Evolutionary conservation across 2,888 invertebrate genomes (phyloP).

Genomic region (Ophioninae sp.): DNA sequence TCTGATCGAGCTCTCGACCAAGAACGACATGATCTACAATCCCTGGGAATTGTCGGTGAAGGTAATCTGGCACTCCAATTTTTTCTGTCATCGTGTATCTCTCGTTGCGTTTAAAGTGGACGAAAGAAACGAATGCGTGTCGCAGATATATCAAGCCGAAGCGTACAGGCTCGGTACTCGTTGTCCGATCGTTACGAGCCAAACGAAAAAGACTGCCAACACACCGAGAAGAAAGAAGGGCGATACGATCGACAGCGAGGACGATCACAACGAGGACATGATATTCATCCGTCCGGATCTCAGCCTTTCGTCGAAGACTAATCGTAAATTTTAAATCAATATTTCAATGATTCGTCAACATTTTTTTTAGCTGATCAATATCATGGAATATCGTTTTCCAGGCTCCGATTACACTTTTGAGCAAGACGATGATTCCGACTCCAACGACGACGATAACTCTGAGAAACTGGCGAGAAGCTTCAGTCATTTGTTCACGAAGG

Average conservation of each 20-base stretch:
- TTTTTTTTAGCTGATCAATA: no score
- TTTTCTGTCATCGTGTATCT: neutral
- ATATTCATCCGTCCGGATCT: constrained; percentile 82
- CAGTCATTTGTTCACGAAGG: constrained; percentile 88
- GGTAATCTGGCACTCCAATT: constrained; percentile 72
- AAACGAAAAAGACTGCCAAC: constrained; percentile 69
- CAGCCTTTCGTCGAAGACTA: constrained; percentile 67
- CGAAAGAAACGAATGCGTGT: neutral
- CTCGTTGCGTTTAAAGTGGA: neutral
- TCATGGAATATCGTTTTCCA: constrained; percentile 53
- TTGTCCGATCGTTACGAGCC: constrained; percentile 72
- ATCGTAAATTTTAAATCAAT: constrained; percentile 62
- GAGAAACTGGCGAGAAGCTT: constrained; percentile 89
- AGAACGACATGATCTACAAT: constrained; percentile 84
- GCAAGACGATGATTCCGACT: constrained; percentile 85
- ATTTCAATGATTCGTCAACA: neutral
- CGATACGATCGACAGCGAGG: constrained; percentile 83
- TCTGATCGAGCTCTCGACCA: constrained; percentile 88
- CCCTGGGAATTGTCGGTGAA: constrained; percentile 89
- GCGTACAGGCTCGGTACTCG: constrained; percentile 82
- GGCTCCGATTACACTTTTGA: constrained; percentile 74
- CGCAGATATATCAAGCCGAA: constrained; percentile 82
- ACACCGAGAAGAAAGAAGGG: constrained; percentile 80
- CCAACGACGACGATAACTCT: constrained; percentile 87
- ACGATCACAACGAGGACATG: constrained; percentile 85